Percentiles rank a stretch among this genome's conserved stretches.
Conservation (phyloP, 2,797 vertebrate genomes). For the Anniella stebbinsi region DNA sequence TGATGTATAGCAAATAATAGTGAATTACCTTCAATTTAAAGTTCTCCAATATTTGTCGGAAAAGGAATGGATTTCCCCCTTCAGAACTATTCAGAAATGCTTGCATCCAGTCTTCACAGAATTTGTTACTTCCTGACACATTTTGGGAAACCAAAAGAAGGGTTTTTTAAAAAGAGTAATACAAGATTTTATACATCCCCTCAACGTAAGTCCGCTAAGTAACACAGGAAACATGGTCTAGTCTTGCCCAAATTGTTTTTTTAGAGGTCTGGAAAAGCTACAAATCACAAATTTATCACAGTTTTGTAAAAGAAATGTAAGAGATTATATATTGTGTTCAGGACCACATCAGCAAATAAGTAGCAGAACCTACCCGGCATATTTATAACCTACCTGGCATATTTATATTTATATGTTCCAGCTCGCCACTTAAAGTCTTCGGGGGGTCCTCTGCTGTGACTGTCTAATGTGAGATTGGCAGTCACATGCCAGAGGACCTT, state of each 20-base stretch:
- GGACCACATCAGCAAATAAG: not conserved
- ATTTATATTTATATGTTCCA: no score
- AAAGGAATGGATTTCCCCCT: slow-evolving; percentile 93
- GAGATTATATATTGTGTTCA: no score
- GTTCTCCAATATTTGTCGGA: slow-evolving; percentile 96
- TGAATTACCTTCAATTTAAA: slow-evolving; percentile 95
- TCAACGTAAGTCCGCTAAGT: not conserved
- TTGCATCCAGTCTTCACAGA: slow-evolving; percentile 97
- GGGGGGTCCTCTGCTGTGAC: no score
- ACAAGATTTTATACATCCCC: not conserved
- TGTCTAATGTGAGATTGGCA: no score
- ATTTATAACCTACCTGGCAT: not conserved
- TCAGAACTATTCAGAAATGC: slow-evolving; percentile 91
- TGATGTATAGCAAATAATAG: not conserved
- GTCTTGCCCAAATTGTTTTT: not conserved
- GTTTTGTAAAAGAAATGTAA: no score
- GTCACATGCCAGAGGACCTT: no score
- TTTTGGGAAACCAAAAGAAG: slow-evolving; percentile 45
- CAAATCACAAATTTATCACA: no score
- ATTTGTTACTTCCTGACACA: slow-evolving; percentile 91
- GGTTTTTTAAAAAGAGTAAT: not conserved
- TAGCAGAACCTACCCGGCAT: not conserved
- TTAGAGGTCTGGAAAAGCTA: no score
- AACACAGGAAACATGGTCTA: not conserved
- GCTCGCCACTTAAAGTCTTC: no score